phyloP scores from a whole-genome alignment of 2,888 invertebrate genomes.

The Ceratothoa steindachneri region DNA sequence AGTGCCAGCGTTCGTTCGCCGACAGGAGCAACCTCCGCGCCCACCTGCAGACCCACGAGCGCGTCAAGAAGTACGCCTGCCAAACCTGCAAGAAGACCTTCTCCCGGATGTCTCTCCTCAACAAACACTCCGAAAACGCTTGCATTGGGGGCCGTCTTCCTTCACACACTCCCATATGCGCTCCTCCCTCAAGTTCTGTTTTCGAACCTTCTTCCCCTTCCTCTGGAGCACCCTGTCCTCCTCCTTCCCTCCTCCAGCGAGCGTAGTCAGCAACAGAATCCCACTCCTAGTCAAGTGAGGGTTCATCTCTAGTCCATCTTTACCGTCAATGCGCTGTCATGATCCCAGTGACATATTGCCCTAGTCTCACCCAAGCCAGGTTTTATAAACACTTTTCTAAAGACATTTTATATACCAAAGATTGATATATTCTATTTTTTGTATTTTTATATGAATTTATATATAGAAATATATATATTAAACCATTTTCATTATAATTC shows the following conservation, averaged over 20 bases:
- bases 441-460: neutral
- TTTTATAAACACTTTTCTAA: too few relatives aligned
- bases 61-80: constrained; percentile 95
- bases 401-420: neutral
- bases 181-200: too few relatives aligned
- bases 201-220: too few relatives aligned
- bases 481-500: neutral
- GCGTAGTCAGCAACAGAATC: too few relatives aligned
- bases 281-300: neutral
- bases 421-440: neutral
- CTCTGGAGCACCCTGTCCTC: too few relatives aligned
- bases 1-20: constrained; percentile 92
- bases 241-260: too few relatives aligned
- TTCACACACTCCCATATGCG: too few relatives aligned
- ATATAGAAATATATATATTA: neutral
- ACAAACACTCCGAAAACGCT: constrained; percentile 86
- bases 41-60: constrained; percentile 94
- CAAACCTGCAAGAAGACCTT: constrained; percentile 89
- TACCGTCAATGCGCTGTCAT: too few relatives aligned
- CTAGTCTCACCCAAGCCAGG: too few relatives aligned
- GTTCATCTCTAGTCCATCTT: neutral
- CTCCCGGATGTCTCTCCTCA: constrained; percentile 89
- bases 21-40: constrained; percentile 93
- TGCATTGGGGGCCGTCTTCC: constrained; percentile 61
- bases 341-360: too few relatives aligned